Evolutionary conservation across 2,797 vertebrate genomes (phyloP).

Genomic region (Poeciliopsis paucimaculata): DNA sequence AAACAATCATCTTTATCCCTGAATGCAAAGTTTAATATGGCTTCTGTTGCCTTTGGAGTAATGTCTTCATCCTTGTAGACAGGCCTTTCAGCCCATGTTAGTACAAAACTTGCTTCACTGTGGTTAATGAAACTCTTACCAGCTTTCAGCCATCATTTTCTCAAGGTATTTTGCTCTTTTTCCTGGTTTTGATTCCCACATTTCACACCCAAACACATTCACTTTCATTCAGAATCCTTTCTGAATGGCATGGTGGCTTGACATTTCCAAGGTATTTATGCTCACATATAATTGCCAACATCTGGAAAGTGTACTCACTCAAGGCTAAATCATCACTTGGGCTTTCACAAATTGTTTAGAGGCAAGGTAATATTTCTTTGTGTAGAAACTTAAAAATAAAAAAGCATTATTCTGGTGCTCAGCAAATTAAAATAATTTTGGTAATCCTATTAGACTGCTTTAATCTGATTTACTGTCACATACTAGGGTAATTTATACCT

Average conservation of each 20-base stretch:
- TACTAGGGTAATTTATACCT: background rate
- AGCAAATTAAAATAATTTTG: background rate
- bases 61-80: background rate
- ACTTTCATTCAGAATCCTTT: background rate
- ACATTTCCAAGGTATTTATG: too few species aligned
- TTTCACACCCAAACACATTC: background rate
- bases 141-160: background rate
- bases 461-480: background rate
- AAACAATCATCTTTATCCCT: background rate
- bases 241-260: background rate
- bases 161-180: background rate
- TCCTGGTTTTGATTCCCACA: background rate
- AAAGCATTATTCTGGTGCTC: background rate
- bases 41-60: background rate
- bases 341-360: background rate
- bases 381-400: background rate
- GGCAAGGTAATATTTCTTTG: background rate
- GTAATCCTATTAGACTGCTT: background rate
- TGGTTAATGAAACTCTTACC: background rate
- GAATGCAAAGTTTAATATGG: background rate
- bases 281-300: background rate
- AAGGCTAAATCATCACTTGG: background rate
- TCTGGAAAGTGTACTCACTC: background rate
- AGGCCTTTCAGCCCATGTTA: background rate
- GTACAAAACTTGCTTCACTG: background rate